A percentile compares a stretch with the other conserved stretches of the same genome.
Evolutionary conservation across 2,888 invertebrate species (phyloP).

Genomic region (Tyria jacobaeae): DNA sequence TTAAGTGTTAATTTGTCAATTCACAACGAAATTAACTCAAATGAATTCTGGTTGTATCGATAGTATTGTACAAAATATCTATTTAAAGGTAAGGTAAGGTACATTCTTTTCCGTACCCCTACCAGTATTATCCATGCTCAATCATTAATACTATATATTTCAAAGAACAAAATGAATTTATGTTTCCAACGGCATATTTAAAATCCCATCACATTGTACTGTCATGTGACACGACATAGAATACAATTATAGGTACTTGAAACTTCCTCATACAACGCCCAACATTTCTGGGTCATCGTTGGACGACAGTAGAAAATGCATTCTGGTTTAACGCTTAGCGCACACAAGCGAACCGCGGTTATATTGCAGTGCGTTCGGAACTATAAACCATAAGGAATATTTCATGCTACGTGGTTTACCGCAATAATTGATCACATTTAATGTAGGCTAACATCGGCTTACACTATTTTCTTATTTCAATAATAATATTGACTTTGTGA

Average conservation of each 20-base stretch:
- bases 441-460: background rate
- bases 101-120: background rate
- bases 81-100: no score
- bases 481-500: background rate
- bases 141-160: background rate
- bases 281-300: constrained; percentile 47
- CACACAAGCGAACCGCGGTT: constrained; percentile 29
- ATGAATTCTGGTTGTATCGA: no score
- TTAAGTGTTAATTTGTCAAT: no score
- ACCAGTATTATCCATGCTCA: background rate
- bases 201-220: constrained; percentile 17
- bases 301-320: constrained; percentile 52
- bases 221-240: constrained; percentile 27
- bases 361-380: constrained; percentile 5
- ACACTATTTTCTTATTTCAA: background rate
- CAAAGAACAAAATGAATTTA: constrained; percentile 1
- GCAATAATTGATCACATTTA: constrained; percentile 18
- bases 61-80: no score
- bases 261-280: constrained; percentile 43
- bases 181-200: constrained; percentile 13
- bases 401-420: constrained; percentile 14
- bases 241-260: constrained; percentile 40
- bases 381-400: constrained; percentile 11
- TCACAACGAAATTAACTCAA: no score
- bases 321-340: constrained; percentile 35